Evolutionary conservation across 2,113 vertebrate genomes (phyloP), one percentile per base, ranked within the genome.

Genomic region (Psophia crepitans): DNA sequence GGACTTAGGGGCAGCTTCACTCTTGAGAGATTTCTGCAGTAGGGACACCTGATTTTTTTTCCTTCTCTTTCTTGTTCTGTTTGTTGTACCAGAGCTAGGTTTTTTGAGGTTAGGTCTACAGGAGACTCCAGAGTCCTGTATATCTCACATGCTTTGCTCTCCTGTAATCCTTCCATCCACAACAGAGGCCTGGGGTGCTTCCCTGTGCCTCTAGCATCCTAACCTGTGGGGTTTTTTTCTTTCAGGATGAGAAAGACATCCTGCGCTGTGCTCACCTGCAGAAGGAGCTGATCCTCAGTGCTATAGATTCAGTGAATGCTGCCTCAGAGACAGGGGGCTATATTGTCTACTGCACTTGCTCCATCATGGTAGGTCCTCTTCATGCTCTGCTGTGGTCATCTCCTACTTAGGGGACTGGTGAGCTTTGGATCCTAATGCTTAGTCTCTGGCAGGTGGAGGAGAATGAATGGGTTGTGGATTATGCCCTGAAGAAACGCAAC

Each of bases 391-490:
- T 53, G 14, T 22, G 35, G 43, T 35, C 19, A 4, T 6, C 16
- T 33, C 4, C 8, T 56, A 3, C 18, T 78, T 6, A 3, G 65
- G 43, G 22, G 6, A 14, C 65, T 21, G 21, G 9, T 46, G 21
- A 58, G 27, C 16, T 53, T 78, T 79, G 18, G 32, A 19, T 87
- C 46, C 35, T 93, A 24, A 75, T 8, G 27, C 37, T 91, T 60
- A 8, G 18, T 70, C 58, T 80, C 37, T 65, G 84, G 37, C 95
- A 99, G 99, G 99, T 99, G 82, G 99, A 99, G 79, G 99, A 99
- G 97, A 99, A 99, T 0, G 99, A 99, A 96, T 99, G 99, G 98
- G 99, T 99, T 87, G 99, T 99, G 74, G 99, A 99, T 97, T 99
- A 99, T 1, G 99, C 99, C 60, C 97, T 99, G 95, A 99, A 99